These are phyloP conservation scores for Chrysomela aeneicollis DNA, from an alignment of 2,888 invertebrate genomes.

Conservation along the genomic window DNA sequence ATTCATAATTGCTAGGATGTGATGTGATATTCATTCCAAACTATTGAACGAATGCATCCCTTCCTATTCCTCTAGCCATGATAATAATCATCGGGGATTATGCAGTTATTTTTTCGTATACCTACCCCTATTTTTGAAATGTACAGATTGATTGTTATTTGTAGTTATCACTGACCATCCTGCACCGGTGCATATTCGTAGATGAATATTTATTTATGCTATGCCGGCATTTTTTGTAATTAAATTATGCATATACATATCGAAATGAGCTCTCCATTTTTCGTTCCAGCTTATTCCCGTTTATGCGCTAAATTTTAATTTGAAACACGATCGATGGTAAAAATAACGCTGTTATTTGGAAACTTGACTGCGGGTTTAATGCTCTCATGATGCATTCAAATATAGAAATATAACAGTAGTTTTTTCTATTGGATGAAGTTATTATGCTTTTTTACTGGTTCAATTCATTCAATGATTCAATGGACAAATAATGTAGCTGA, in stretches of 20 bases:
- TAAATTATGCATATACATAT: conserved; percentile 54
- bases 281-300: conserved; percentile 42
- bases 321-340: conserved; percentile 39
- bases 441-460: background rate
- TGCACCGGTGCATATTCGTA: conserved; percentile 51
- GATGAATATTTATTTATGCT: conserved; percentile 56
- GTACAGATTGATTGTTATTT: conserved; percentile 56
- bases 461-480: background rate
- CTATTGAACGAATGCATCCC: too few relatives aligned
- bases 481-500: too few relatives aligned
- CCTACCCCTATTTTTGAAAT: conserved; percentile 53
- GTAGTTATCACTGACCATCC: conserved; percentile 52
- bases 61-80: too few relatives aligned
- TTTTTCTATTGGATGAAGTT: background rate
- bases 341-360: conserved; percentile 37
- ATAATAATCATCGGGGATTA: too few relatives aligned
- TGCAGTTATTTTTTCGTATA: conserved; percentile 48
- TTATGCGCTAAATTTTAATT: conserved; percentile 41
- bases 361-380: conserved; percentile 37
- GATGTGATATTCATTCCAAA: too few relatives aligned
- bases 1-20: too few relatives aligned
- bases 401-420: background rate
- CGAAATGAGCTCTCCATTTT: conserved; percentile 49
- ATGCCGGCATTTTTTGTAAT: conserved; percentile 50
- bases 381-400: conserved; percentile 26